These are phyloP conservation scores for Protobothrops mucrosquamatus DNA, from an alignment of 2,113 vertebrate species.

Conservation along the genomic window DNA sequence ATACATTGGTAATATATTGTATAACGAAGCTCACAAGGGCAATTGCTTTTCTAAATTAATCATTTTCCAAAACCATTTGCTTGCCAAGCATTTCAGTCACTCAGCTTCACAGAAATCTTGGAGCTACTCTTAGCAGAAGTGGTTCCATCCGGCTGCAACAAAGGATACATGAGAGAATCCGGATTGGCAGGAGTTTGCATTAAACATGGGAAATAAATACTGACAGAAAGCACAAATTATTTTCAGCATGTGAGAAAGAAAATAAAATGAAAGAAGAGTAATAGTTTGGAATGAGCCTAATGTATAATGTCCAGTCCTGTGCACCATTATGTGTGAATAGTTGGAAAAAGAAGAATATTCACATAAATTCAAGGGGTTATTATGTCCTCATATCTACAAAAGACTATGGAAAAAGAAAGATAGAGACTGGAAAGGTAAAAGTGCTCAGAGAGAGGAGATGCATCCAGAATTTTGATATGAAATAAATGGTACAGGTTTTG, in stretches of 20 bases:
- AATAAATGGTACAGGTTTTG: neutral
- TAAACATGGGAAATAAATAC: neutral
- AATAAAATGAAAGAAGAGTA: neutral
- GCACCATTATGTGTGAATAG: neutral
- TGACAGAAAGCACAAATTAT: constrained; percentile 17
- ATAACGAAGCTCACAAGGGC: constrained; percentile 12
- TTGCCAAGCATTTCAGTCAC: constrained; percentile 35
- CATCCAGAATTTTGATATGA: neutral
- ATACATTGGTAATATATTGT: constrained; percentile 21
- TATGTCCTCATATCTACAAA: neutral
- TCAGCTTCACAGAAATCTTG: constrained; percentile 33
- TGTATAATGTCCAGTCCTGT: neutral
- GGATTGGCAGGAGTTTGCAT: neutral
- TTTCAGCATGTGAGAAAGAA: constrained; percentile 8
- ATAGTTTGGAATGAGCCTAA: neutral
- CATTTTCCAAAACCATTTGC: constrained; percentile 27
- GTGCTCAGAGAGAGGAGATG: neutral
- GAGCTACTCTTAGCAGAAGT: constrained; percentile 26
- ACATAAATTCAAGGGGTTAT: neutral
- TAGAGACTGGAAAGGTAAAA: neutral
- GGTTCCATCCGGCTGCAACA: constrained; percentile 24
- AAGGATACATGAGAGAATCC: neutral
- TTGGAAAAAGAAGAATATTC: neutral
- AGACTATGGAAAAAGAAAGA: neutral
- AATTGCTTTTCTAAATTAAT: constrained; percentile 42